Percentiles rank a stretch among this genome's conserved stretches.
These are phyloP conservation scores for Drosophila takahashii DNA, from an alignment of 1,140 invertebrate genomes.

Conservation along the genomic window DNA sequence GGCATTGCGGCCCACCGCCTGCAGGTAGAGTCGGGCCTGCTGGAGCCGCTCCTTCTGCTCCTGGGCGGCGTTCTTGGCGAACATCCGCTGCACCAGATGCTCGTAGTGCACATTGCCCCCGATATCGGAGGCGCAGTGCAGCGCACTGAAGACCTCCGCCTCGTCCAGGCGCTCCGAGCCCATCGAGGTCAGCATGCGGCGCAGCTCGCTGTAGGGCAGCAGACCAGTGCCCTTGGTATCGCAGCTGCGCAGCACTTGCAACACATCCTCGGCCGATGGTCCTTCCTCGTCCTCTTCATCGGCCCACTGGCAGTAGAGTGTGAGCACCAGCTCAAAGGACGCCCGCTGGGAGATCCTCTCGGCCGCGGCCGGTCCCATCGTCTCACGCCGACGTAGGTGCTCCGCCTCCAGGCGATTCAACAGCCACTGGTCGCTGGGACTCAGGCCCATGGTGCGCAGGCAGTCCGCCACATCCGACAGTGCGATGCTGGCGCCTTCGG, in stretches of 20 bases:
- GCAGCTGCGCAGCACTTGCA: constrained; percentile 88
- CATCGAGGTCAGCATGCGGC: constrained; percentile 97
- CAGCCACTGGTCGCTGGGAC: constrained; percentile 75
- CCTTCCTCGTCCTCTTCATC: constrained; percentile 1
- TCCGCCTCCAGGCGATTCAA: constrained; percentile 3
- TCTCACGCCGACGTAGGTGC: constrained; percentile 1
- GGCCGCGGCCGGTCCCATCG: not conserved
- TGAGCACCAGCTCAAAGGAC: constrained; percentile 52
- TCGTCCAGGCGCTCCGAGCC: constrained; percentile 94
- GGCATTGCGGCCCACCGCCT: constrained; percentile 55
- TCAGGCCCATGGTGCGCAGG: constrained; percentile 80
- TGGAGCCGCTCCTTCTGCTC: not conserved
- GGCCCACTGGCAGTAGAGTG: constrained; percentile 43
- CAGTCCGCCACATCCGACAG: constrained; percentile 58
- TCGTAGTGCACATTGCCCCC: constrained; percentile 34
- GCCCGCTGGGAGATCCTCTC: not conserved
- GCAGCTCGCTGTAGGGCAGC: constrained; percentile 94
- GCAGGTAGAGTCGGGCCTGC: constrained; percentile 38
- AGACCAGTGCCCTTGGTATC: constrained; percentile 96
- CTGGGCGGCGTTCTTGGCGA: constrained; percentile 1
- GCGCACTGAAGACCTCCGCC: constrained; percentile 87
- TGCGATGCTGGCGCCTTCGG: constrained; percentile 12
- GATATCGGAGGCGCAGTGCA: constrained; percentile 11
- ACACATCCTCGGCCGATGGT: constrained; percentile 51
- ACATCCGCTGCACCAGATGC: constrained; percentile 25